A percentile compares a stretch with the other conserved stretches of the same genome.
These are phyloP conservation scores for Etia nguti DNA, from an alignment of 2,113 vertebrate genomes.

Conservation along the genomic window DNA sequence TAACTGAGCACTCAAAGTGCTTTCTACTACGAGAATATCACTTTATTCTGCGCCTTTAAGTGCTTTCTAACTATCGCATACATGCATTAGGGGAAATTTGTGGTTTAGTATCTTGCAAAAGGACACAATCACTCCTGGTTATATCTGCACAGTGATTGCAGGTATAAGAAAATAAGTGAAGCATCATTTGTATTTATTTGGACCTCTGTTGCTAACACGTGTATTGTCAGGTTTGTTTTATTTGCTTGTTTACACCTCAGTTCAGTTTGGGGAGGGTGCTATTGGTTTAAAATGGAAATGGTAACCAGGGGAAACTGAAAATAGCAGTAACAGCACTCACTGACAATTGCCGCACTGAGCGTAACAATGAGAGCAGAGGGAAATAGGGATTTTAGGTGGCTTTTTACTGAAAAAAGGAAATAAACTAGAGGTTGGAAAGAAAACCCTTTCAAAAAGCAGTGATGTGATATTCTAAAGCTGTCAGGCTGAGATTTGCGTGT, in stretches of 20 bases:
- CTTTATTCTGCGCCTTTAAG: background rate
- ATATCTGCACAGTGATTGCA: background rate
- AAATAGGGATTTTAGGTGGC: background rate
- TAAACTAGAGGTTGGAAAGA: background rate
- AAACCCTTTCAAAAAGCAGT: constrained; percentile 17
- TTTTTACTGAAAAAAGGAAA: constrained; percentile 32
- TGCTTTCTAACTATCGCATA: background rate
- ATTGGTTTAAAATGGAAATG: constrained; percentile 38
- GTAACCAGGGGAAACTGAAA: constrained; percentile 55
- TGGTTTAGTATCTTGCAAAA: background rate
- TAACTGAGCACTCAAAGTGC: background rate
- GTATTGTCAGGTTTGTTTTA: constrained; percentile 12
- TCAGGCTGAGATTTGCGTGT: background rate
- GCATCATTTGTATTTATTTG: background rate
- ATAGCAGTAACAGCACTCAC: background rate
- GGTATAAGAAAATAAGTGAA: background rate
- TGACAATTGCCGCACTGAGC: constrained; percentile 27
- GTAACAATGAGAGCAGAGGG: constrained; percentile 3
- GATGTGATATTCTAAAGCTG: constrained; percentile 38
- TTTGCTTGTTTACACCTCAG: constrained; percentile 14
- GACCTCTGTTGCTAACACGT: background rate
- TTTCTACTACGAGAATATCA: background rate
- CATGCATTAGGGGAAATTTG: background rate
- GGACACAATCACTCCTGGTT: background rate
- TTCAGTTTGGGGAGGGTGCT: background rate